A percentile compares a stretch with the other conserved stretches of the same genome.
Conservation (phyloP, 2,797 vertebrate species). For the Mormyrops attenuatus region DNA sequence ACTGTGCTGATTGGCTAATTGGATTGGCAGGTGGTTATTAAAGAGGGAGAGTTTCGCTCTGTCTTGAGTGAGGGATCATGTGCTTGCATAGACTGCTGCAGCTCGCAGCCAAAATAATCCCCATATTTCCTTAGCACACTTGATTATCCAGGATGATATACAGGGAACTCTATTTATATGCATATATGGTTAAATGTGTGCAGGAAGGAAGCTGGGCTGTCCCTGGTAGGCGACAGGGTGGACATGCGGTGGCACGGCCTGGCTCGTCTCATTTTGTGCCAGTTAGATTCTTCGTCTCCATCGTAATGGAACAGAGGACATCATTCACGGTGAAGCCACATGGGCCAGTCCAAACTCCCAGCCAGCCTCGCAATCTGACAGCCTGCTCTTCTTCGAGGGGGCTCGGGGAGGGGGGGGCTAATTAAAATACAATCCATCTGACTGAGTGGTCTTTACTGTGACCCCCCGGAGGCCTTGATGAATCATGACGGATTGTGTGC, state of each 20-base stretch:
- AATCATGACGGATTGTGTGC: conserved; percentile 30
- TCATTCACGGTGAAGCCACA: background rate
- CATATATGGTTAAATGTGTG: background rate
- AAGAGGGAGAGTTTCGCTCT: background rate
- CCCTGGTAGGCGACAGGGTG: background rate
- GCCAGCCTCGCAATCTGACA: conserved; percentile 10
- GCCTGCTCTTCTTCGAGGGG: background rate
- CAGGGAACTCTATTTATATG: background rate
- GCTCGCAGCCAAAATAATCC: background rate
- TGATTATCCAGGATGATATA: background rate
- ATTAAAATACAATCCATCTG: conserved; percentile 60
- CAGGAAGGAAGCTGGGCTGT: background rate
- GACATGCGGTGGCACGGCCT: background rate
- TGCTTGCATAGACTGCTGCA: background rate
- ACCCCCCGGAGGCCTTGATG: conserved; percentile 36
- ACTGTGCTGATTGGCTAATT: background rate
- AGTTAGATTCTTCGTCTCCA: background rate
- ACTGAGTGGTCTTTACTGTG: conserved; percentile 39
- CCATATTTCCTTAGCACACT: background rate
- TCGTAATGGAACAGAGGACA: background rate
- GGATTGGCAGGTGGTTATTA: background rate
- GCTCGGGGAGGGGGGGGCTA: conserved; percentile 28
- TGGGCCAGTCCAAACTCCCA: background rate
- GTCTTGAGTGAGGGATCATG: background rate
- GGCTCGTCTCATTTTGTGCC: background rate